Percentiles rank a stretch among this genome's conserved stretches.
Evolutionary conservation across 2,113 vertebrate genomes (phyloP).

Genomic region (Marmota monax): DNA sequence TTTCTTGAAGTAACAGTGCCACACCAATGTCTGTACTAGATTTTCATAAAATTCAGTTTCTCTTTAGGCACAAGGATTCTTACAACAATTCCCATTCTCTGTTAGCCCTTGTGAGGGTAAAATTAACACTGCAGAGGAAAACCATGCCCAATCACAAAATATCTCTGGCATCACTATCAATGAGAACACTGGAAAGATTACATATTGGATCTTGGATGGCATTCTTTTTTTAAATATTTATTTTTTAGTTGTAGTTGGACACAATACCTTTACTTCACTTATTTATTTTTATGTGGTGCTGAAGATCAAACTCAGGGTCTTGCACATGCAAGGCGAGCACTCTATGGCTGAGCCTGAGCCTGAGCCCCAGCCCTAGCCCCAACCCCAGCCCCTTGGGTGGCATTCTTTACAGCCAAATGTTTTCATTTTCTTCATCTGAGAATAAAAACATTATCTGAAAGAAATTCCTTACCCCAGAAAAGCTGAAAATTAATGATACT

Average conservation of each 20-base stretch:
- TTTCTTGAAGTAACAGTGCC: background rate
- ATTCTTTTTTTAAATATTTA: background rate
- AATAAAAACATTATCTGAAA: conserved; percentile 59
- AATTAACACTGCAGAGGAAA: conserved; percentile 22
- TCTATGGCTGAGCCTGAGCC: too few species aligned
- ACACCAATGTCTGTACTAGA: background rate
- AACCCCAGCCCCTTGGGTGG: too few species aligned
- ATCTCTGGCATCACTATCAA: background rate
- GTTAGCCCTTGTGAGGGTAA: background rate
- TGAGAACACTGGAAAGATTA: background rate
- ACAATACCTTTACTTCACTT: too few species aligned
- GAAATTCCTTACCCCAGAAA: background rate
- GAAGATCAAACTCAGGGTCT: too few species aligned
- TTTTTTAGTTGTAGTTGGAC: too few species aligned
- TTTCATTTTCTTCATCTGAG: conserved; percentile 39
- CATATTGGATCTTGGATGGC: background rate
- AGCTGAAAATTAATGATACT: conserved; percentile 21
- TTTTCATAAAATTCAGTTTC: conserved; percentile 54
- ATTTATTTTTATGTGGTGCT: too few species aligned
- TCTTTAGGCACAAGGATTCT: conserved; percentile 28
- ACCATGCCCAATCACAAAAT: background rate
- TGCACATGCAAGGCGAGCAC: too few species aligned
- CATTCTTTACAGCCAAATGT: conserved; percentile 37
- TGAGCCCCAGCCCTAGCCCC: too few species aligned
- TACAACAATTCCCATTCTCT: conserved; percentile 37